Evolutionary conservation across 2,888 invertebrate species (phyloP), one percentile per base, ranked within the genome.

Genomic region (Oscheius sp.): DNA sequence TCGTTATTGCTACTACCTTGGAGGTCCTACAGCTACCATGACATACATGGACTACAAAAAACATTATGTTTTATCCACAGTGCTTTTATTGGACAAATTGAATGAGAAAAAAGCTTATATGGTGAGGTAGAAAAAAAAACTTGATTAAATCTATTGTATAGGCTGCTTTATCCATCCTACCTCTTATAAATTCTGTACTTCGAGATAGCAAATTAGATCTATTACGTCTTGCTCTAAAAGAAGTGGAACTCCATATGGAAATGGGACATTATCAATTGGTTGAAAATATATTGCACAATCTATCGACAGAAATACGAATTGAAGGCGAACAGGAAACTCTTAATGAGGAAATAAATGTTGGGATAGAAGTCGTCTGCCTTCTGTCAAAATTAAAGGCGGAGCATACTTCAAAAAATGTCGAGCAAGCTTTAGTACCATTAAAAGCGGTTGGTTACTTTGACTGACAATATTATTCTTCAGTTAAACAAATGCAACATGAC

Each of bases 201-300:
- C 12, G 14, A n/a, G 22, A 59, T 8, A 14, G 26, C 14, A 59
- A 26, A 5, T 22, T 44, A 12, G 28, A 26, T 30, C 14, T 14
- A 2, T 17, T 44, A 22, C n/a, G 32, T 8, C 17, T 67, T 14
- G 14, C 32, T 9, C 36, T 67, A 26, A 47, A 67, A 20, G 41
- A 67, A 20, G 57, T 47, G 14, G 38, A 50, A 20, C 32, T 67
- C 20, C 47, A 49, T 8, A 41, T 67, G 1, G 67, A 61, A 14
- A 67, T 59, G 59, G 67, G 67, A 8, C 26, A 67, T 20, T 41
- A 67, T 30, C 59, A 59, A n/a, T 24, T 67, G 51, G 67, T 59
- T 8, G 59, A 59, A 20, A 41, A 59, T 32, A 59, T 30, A 24
- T 20, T 59, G 8, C 20, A 41, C 44, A 17, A 22, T 28, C 26